A percentile compares a stretch with the other conserved stretches of the same genome.
These are phyloP conservation scores for Melospiza georgiana DNA, from an alignment of 2,113 vertebrate species.

Conservation along the genomic window DNA sequence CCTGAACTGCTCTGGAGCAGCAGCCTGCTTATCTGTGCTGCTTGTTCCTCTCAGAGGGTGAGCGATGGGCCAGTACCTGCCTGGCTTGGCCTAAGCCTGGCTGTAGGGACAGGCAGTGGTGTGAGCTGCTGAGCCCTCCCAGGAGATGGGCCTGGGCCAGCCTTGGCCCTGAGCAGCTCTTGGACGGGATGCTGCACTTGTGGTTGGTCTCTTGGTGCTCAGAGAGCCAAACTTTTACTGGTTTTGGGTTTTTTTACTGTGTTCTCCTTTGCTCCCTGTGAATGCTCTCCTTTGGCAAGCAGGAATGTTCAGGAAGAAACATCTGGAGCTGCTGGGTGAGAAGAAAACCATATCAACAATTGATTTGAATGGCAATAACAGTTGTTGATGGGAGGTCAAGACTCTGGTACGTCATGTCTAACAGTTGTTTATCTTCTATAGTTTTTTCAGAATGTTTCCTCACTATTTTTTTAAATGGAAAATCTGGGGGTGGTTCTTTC, in stretches of 20 bases:
- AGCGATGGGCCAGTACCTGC: neutral
- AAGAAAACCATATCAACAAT: neutral
- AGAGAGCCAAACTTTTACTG: neutral
- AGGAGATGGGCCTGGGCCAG: neutral
- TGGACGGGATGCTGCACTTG: neutral
- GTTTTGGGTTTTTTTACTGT: neutral
- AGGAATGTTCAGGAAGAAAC: neutral
- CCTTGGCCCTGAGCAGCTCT: neutral
- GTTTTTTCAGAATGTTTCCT: slow-evolving; percentile 15
- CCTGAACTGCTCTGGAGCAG: neutral
- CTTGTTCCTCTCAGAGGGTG: neutral
- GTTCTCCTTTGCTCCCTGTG: neutral
- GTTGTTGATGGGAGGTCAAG: neutral
- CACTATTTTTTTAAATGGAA: neutral
- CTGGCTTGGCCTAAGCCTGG: neutral
- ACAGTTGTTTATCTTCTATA: slow-evolving; percentile 22
- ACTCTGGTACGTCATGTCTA: neutral
- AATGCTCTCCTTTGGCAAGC: neutral
- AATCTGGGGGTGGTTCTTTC: slow-evolving; percentile 68
- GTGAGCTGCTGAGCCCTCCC: neutral
- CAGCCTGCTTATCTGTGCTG: neutral
- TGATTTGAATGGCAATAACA: neutral
- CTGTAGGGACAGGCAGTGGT: neutral
- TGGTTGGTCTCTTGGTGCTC: neutral
- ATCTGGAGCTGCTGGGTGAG: slow-evolving; percentile 10